Percentiles rank a stretch among this genome's conserved stretches.
Evolutionary conservation across 2,113 vertebrate species (phyloP).

Genomic region (Meles meles): DNA sequence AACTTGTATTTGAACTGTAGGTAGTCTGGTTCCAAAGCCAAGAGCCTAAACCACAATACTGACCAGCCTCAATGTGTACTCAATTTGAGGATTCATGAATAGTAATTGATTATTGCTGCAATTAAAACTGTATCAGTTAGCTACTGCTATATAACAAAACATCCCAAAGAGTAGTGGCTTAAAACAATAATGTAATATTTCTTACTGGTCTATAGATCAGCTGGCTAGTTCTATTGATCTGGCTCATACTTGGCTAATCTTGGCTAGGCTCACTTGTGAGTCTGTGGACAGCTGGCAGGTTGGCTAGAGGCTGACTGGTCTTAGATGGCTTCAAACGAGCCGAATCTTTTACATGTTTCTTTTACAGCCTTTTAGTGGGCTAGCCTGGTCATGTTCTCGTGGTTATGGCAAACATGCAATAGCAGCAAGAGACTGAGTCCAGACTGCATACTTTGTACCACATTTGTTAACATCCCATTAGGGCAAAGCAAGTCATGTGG

Average conservation of each 20-base stretch:
- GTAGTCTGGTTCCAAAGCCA: background rate
- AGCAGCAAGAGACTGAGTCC: background rate
- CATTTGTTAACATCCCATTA: background rate
- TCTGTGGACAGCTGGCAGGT: background rate
- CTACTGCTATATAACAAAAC: background rate
- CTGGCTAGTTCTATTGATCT: background rate
- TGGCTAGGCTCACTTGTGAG: background rate
- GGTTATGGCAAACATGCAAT: background rate
- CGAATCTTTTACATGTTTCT: background rate
- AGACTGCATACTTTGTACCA: background rate
- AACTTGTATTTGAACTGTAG: background rate
- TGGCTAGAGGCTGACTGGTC: background rate
- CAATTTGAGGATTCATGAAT: background rate
- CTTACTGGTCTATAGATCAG: background rate
- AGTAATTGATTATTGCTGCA: background rate
- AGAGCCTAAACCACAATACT: background rate
- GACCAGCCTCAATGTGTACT: background rate
- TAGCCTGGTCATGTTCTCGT: background rate
- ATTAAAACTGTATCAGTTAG: background rate
- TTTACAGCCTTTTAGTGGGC: background rate
- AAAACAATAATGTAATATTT: background rate
- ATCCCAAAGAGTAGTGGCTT: background rate
- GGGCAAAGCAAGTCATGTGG: background rate
- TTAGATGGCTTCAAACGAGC: background rate
- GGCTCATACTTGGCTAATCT: background rate